phyloP scores from a whole-genome alignment of 2,888 invertebrate species.

The Phyto melanocephala region DNA sequence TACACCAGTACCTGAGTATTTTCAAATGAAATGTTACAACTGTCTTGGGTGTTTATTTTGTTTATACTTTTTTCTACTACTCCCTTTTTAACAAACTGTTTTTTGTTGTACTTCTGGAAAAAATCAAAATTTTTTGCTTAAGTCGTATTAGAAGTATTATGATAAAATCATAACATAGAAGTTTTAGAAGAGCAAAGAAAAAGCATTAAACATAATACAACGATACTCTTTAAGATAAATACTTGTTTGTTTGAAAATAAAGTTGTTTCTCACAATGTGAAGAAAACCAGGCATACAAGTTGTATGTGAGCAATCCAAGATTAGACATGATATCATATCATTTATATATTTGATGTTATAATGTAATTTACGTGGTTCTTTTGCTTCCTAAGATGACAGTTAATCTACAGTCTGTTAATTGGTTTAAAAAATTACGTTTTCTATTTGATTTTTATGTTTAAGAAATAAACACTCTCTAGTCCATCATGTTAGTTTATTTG shows the following conservation, averaged over 20 bases:
- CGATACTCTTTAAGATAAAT: neutral
- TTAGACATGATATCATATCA: constrained; percentile 36
- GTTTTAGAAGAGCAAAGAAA: neutral
- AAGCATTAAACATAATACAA: neutral
- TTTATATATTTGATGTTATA: constrained; percentile 47
- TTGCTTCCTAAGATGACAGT: constrained; percentile 49
- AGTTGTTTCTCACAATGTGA: constrained; percentile 45
- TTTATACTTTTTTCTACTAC: neutral
- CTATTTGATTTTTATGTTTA: neutral
- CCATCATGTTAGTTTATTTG: neutral
- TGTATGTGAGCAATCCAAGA: neutral
- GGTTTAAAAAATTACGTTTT: constrained; percentile 24
- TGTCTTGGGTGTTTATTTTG: neutral
- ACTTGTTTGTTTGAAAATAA: constrained; percentile 1
- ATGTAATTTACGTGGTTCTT: constrained; percentile 35
- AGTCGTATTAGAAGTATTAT: neutral
- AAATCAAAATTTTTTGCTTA: constrained; percentile 5
- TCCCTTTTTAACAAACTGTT: neutral
- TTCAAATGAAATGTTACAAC: neutral
- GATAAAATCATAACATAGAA: constrained; percentile 35
- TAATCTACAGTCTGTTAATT: constrained; percentile 57
- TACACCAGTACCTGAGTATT: neutral
- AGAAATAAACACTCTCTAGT: neutral
- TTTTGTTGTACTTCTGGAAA: neutral
- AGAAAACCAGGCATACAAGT: neutral